Evolutionary conservation across 2,113 vertebrate genomes (phyloP), one percentile per base, ranked within the genome.

Genomic region (Ochotona curzoniae): DNA sequence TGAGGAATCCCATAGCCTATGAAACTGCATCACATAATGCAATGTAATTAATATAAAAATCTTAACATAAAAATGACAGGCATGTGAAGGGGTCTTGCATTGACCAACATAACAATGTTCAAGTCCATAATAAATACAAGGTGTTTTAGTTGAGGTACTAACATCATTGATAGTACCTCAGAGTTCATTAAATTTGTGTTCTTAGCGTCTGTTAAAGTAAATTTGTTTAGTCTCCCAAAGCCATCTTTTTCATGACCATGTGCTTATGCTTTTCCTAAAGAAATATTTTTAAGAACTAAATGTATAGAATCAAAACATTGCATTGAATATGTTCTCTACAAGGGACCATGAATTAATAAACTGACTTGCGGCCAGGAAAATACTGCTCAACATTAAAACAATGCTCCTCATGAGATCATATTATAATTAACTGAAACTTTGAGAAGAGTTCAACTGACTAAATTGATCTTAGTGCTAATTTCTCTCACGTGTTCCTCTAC

Each of bases 301-400:
- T 8, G 28, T 57, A 15, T 20, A 44, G 25, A 79, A 28, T 81
- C 32, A 75, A 88, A 75, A 13, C 14, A 89, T 32, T 60, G 7
- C 80, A 82, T 20, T 87, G 35, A 87, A 7, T 12, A 90, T 63
- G 35, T 86, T 95, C 71, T 94, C 95, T 87, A 87, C 10, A 81
- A 83, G 73, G 18, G 63, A 47, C 25, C 89, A 23, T 94, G 94
- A 96, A 28, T 93, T 91, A 94, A 54, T 63, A 94, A 91, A 12
- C 35, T 96, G 44, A 70, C 87, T 47, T 84, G 7, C 82, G 76
- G 17, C 71, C 87, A 74, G 85, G 71, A 96, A 94, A 93, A 78
- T 0, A 7, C 11, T 95, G 61, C 88, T 96, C 93, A 93, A 94
- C 64, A 73, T 90, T 76, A 80, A 95, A 18, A 9, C 25, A 89